Evolutionary conservation across 2,797 vertebrate species (phyloP), one percentile per base, ranked within the genome.

Genomic region (Platalea minor): DNA sequence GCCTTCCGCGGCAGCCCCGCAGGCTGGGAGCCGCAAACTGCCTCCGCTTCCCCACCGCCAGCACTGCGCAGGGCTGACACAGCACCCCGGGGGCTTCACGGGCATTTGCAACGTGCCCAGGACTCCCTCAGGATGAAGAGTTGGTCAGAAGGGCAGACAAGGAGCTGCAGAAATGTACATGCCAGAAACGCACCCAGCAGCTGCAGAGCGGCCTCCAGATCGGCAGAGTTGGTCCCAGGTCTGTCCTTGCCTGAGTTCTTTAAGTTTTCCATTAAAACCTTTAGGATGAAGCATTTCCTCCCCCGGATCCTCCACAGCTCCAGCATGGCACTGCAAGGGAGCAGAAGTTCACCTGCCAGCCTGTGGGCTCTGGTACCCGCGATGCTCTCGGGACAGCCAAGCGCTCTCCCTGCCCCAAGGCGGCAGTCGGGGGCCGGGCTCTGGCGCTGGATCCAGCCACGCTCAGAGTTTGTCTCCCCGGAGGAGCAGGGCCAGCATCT

Each of bases 21-120:
- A 25, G 35, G 17, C 57, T 7, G 45, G 35, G 29, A 61, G 17
- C 26, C 2, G 1, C 35, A 60, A 39, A 18, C 21, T 31, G 35
- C 17, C 74, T 29, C 7, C 0, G n/a, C n/a, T 31, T 60, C 17
- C 57, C 45, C 10, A 3, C 28, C 1, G 3, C 35, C 57, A 16
- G n/a, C 17, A 4, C 35, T 41, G 57, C 4, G 2, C 45, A 7
- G 73, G n/a, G n/a, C 73, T 13, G 9, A 18, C 19, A 8, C 26
- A 17, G 56, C 56, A 39, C 56, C 20, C 21, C 2, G 2, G 21
- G n/a, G 21, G 21, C 28, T 50, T 50, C 11, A 8, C 1, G 20
- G 12, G 45, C 45, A 15, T 25, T 19, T 5, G 1, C 45, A 76
- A 21, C 2, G 4, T 57, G 53, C 39, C 41, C 4, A 2, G 9